Conservation (phyloP, 2,888 invertebrate species). For the Campoplex capitator region DNA sequence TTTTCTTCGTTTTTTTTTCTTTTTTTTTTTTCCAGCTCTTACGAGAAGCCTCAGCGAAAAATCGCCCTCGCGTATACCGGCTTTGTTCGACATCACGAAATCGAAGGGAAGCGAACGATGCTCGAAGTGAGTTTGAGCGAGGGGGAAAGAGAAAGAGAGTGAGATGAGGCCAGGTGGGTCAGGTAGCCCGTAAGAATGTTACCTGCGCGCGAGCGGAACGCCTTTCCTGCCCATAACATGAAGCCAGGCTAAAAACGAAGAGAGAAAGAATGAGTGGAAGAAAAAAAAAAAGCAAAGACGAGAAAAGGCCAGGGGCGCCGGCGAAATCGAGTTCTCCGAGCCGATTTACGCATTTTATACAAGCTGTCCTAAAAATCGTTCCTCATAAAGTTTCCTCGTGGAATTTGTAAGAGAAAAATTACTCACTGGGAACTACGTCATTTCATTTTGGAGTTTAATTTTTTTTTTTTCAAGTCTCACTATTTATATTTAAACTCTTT, state of each 20-base stretch:
- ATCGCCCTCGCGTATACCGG: conserved; percentile 60
- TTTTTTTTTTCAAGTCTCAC: background rate
- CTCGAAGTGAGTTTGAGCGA: conserved; percentile 7
- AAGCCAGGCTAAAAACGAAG: conserved; percentile 20
- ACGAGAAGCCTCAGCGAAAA: conserved; percentile 11
- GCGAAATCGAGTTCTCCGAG: conserved; percentile 26
- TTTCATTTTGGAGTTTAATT: background rate
- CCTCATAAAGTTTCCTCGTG: conserved; percentile 1
- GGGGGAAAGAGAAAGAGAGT: conserved; percentile 17
- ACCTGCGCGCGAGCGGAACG: conserved; percentile 74
- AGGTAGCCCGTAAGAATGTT: conserved; percentile 78
- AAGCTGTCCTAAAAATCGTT: conserved; percentile 26
- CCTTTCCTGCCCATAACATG: conserved; percentile 60
- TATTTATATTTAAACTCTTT: background rate
- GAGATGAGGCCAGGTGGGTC: conserved; percentile 79
- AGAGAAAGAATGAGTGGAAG: conserved; percentile 2
- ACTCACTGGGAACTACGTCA: background rate
- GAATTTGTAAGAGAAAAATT: background rate
- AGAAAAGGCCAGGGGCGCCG: conserved; percentile 47
- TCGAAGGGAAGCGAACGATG: conserved; percentile 36
- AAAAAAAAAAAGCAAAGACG: conserved; percentile 8
- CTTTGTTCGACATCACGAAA: conserved; percentile 58
- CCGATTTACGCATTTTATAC: conserved; percentile 60
- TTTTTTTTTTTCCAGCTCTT: background rate
- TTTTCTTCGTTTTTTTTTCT: background rate